phyloP scores from a whole-genome alignment of 30 jellyfish, hydroid and myxozoan species.

The Catostylus mosaicus region DNA sequence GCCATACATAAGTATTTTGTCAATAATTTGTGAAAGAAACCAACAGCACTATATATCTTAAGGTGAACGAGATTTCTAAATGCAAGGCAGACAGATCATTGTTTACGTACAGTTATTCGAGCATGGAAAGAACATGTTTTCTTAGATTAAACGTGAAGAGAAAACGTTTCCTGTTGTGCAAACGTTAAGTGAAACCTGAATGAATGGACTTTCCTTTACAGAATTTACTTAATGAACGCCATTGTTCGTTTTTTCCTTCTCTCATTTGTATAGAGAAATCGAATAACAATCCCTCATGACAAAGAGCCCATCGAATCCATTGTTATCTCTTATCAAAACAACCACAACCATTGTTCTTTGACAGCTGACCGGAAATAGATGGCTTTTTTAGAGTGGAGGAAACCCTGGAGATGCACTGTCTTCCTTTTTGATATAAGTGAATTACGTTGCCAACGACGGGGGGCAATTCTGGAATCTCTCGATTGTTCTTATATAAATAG shows the following conservation, averaged over 20 bases:
- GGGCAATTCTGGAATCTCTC: slow-evolving; percentile 24
- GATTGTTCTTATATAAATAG: slow-evolving; percentile 22
- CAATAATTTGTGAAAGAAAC: neutral
- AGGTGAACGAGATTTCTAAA: neutral
- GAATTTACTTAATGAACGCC: slow-evolving; percentile 56
- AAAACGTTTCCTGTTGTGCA: slow-evolving; percentile 76
- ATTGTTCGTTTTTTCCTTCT: slow-evolving; percentile 65
- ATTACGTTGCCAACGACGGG: slow-evolving; percentile 38
- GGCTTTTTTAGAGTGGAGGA: slow-evolving; percentile 33
- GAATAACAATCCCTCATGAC: slow-evolving; percentile 38
- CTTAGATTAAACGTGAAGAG: slow-evolving; percentile 38
- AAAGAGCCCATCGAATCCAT: slow-evolving; percentile 24
- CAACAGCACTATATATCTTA: neutral
- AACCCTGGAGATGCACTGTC: slow-evolving; percentile 55
- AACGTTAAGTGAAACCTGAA: slow-evolving; percentile 42
- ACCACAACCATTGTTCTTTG: slow-evolving; percentile 53
- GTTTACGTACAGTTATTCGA: slow-evolving; percentile 5
- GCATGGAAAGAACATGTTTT: slow-evolving; percentile 51
- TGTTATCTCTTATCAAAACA: slow-evolving; percentile 37
- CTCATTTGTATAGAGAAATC: slow-evolving; percentile 63
- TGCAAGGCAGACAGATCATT: neutral
- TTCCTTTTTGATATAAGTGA: slow-evolving; percentile 23
- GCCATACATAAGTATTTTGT: slow-evolving; percentile 42
- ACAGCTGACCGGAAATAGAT: slow-evolving; percentile 83
- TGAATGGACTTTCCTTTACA: slow-evolving; percentile 58